Evolutionary conservation across 2,797 vertebrate genomes (phyloP).

Genomic region (Arrhamphus sclerolepis): DNA sequence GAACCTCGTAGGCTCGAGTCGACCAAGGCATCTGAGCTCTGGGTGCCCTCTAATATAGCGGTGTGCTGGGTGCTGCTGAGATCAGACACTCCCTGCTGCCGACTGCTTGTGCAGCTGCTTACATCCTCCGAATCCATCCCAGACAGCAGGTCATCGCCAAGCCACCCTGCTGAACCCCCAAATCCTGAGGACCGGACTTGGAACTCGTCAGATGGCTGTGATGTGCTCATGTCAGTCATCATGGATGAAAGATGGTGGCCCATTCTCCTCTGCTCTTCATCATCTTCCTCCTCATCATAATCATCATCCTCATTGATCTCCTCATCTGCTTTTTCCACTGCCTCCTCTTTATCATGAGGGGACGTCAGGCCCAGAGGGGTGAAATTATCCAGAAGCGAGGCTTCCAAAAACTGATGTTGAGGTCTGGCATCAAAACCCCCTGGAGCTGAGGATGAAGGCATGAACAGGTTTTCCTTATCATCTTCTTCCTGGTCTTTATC

Average conservation of each 20-base stretch:
- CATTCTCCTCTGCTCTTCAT: constrained; percentile 72
- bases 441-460: constrained; percentile 42
- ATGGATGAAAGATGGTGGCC: constrained; percentile 66
- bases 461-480: constrained; percentile 59
- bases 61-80: constrained; percentile 77
- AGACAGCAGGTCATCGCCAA: constrained; percentile 67
- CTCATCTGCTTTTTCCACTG: constrained; percentile 83
- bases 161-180: constrained; percentile 59
- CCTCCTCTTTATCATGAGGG: constrained; percentile 75
- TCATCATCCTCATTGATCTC: constrained; percentile 84
- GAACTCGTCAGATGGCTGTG: constrained; percentile 71
- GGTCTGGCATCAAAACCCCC: constrained; percentile 34
- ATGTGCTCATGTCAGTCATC: constrained; percentile 66
- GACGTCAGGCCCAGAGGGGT: constrained; percentile 52
- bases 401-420: constrained; percentile 46
- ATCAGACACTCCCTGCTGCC: constrained; percentile 73
- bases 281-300: constrained; percentile 73
- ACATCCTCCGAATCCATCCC: constrained; percentile 78
- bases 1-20: constrained; percentile 75
- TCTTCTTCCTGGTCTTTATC: constrained; percentile 29
- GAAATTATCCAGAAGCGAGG: constrained; percentile 51
- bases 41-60: constrained; percentile 72
- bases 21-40: constrained; percentile 75
- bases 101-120: constrained; percentile 77
- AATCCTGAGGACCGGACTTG: constrained; percentile 54